Conservation (phyloP, 2,797 vertebrate species). For the Gorsachius magnificus region DNA sequence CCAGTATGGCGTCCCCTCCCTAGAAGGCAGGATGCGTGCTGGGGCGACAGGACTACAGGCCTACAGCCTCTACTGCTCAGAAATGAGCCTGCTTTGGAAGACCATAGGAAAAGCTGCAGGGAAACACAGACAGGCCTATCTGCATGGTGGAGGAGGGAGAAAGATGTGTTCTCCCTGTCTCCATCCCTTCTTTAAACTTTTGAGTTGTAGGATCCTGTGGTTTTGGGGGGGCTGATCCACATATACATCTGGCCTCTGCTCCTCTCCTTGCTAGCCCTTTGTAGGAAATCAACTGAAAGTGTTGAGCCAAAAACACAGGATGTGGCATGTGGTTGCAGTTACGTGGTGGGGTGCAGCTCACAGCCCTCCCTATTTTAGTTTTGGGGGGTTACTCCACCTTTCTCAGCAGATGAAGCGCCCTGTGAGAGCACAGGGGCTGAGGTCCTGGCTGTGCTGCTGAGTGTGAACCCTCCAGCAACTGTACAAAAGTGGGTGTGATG, state of each 20-base stretch:
- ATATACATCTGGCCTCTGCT: neutral
- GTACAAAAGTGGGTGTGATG: neutral
- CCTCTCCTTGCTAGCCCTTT: neutral
- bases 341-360: rapidly evolving
- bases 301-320: neutral
- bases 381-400: neutral
- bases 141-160: neutral
- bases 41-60: neutral
- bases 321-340: neutral
- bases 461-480: neutral
- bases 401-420: neutral
- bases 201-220: neutral
- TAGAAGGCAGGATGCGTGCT: neutral
- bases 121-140: neutral
- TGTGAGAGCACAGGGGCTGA: neutral
- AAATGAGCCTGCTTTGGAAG: neutral
- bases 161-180: neutral
- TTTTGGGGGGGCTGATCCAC: neutral
- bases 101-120: neutral
- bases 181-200: neutral
- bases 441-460: neutral
- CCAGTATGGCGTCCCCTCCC: neutral
- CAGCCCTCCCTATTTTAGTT: neutral
- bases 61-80: neutral
- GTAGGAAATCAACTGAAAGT: neutral